These are phyloP conservation scores for Planococcus citri DNA, from an alignment of 1,140 invertebrate species.

Conservation along the genomic window DNA sequence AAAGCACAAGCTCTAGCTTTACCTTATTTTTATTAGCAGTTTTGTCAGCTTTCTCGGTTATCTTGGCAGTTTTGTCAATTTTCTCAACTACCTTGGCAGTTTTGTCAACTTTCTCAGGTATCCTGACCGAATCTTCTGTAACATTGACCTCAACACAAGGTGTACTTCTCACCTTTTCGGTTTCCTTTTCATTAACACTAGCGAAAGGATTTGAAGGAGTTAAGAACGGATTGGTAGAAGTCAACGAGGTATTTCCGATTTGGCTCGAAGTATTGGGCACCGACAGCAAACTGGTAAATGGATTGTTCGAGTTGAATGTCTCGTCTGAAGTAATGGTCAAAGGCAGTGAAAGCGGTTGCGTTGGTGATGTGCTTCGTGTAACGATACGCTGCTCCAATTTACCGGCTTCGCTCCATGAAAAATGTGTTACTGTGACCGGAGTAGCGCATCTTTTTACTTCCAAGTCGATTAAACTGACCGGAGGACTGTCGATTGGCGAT, in stretches of 20 bases:
- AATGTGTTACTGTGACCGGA: constrained; percentile 44
- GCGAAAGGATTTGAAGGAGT: constrained; percentile 38
- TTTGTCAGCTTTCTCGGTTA: background rate
- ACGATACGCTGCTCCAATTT: constrained; percentile 36
- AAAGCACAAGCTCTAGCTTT: background rate
- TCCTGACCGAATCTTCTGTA: constrained; percentile 33
- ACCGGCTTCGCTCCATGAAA: constrained; percentile 38
- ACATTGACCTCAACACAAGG: background rate
- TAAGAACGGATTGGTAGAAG: constrained; percentile 41
- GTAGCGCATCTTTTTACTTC: constrained; percentile 30
- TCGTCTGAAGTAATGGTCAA: constrained; percentile 26
- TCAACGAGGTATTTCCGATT: constrained; percentile 21
- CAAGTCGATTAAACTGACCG: background rate
- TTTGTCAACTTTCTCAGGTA: constrained; percentile 35
- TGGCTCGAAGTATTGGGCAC: constrained; percentile 22
- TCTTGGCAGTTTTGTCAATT: too few relatives aligned
- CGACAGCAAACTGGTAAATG: constrained; percentile 25
- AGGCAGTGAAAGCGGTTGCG: constrained; percentile 26
- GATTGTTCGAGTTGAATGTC: constrained; percentile 25
- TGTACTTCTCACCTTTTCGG: constrained; percentile 27
- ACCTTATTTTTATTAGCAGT: background rate
- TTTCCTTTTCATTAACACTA: constrained; percentile 26
- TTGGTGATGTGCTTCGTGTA: constrained; percentile 29
- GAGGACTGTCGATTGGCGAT: constrained; percentile 22
- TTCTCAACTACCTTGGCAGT: constrained; percentile 23